Evolutionary conservation across 2,888 invertebrate genomes (phyloP).

Genomic region (Tenthredo scrophulariae): DNA sequence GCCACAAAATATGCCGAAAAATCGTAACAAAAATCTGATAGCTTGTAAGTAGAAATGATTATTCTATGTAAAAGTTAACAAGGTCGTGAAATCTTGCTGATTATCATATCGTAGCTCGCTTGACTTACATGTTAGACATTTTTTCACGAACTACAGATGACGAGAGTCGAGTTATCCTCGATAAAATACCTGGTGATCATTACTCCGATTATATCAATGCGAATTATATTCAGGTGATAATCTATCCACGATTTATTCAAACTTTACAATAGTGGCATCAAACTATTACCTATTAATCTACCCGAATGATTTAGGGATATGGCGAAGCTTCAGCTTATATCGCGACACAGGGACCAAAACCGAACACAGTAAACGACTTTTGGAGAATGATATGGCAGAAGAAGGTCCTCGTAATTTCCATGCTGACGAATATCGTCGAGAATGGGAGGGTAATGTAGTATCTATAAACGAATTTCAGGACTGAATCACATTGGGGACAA

Average conservation of each 20-base stretch:
- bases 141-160: conserved; percentile 74
- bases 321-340: conserved; percentile 69
- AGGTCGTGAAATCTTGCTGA: background rate
- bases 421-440: conserved; percentile 79
- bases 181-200: conserved; percentile 74
- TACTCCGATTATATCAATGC: conserved; percentile 80
- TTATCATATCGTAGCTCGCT: background rate
- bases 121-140: background rate
- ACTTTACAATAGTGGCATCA: conserved; percentile 58
- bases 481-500: background rate
- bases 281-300: background rate
- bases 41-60: conserved; percentile 76
- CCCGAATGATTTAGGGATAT: conserved; percentile 63
- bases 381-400: conserved; percentile 80
- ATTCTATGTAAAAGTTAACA: background rate
- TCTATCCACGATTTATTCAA: background rate
- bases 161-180: conserved; percentile 78
- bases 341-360: conserved; percentile 76
- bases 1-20: conserved; percentile 77
- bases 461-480: background rate
- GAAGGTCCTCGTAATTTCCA: conserved; percentile 78
- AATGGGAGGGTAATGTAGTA: conserved; percentile 65
- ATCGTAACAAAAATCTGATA: conserved; percentile 78
- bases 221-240: conserved; percentile 78
- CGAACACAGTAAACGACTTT: conserved; percentile 76